Conservation (phyloP, 2,797 vertebrate species). For the Phalanger gymnotis region DNA sequence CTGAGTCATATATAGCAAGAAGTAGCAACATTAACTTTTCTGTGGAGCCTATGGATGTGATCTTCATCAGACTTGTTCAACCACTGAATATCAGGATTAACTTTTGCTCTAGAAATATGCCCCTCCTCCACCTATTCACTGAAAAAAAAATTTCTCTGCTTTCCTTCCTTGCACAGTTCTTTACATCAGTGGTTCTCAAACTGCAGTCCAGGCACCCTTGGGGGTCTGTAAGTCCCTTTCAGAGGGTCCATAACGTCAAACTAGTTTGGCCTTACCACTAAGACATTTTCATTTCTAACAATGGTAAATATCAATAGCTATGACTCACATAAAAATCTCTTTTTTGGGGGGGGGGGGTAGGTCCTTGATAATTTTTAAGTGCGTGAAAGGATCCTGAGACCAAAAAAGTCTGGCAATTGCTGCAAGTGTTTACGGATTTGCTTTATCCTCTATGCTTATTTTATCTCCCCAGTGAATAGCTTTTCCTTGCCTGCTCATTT, state of each 20-base stretch:
- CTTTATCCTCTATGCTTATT: not conserved
- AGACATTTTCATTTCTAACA: not conserved
- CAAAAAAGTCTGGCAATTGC: not conserved
- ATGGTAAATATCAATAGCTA: not conserved
- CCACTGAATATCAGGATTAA: not conserved
- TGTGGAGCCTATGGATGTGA: slow-evolving; percentile 6
- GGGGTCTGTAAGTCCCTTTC: not conserved
- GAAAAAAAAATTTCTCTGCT: not conserved
- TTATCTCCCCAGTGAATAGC: not conserved
- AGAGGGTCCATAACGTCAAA: not conserved
- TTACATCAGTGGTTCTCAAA: not conserved
- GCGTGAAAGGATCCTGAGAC: not conserved
- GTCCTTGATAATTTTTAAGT: not conserved
- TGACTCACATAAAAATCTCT: not conserved
- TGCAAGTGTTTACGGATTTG: rapidly evolving
- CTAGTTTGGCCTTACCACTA: not conserved
- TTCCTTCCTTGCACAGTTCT: not conserved
- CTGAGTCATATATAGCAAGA: not conserved
- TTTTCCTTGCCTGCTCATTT: not conserved
- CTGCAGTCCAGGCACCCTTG: not conserved
- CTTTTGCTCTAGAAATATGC: not conserved
- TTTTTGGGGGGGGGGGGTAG: not conserved
- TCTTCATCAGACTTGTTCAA: slow-evolving; percentile 53
- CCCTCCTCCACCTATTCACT: not conserved
- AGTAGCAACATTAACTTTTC: slow-evolving; percentile 44